A percentile compares a stretch with the other conserved stretches of the same genome.
Evolutionary conservation across 1,140 invertebrate species (phyloP).

Genomic region (Aplysia californica): DNA sequence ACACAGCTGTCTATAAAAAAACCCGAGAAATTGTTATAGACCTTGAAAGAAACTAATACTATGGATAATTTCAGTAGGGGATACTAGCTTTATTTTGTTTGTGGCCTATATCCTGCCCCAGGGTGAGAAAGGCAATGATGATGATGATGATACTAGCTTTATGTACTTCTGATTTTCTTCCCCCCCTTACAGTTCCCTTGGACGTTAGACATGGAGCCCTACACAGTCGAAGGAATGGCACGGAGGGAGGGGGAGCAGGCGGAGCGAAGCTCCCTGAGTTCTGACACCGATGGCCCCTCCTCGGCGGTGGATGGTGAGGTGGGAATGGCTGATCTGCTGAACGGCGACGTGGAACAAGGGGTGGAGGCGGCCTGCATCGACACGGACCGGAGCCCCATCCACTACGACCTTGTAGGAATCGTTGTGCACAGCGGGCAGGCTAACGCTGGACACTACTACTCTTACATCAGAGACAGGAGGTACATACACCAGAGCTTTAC

Average conservation of each 20-base stretch:
- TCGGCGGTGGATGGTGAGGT: conserved; percentile 30
- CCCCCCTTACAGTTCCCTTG: conserved; percentile 90
- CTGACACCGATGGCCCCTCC: conserved; percentile 13
- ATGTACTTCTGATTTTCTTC: no score
- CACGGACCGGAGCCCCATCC: conserved; percentile 71
- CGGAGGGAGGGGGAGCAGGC: conserved; percentile 45
- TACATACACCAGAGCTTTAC: no score
- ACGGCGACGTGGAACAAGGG: conserved; percentile 25
- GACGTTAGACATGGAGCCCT: conserved; percentile 97
- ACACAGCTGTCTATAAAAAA: no score
- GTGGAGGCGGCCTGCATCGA: conserved; percentile 30
- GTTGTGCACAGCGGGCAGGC: conserved; percentile 99
- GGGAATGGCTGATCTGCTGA: conserved; percentile 4
- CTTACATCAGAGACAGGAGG: conserved; percentile 80
- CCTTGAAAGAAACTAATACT: no score
- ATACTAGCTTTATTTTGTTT: no score
- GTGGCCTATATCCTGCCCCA: no score
- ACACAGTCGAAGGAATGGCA: conserved; percentile 94
- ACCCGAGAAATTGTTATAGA: no score
- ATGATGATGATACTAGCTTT: no score
- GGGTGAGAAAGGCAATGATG: no score
- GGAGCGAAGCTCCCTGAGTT: conserved; percentile 14
- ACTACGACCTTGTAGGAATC: conserved; percentile 94
- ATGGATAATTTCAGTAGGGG: no score
- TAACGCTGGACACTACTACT: conserved; percentile 96